Evolutionary conservation across 1,140 invertebrate genomes (phyloP), one percentile per base, ranked within the genome.

Genomic region (Penaeus chinensis): DNA sequence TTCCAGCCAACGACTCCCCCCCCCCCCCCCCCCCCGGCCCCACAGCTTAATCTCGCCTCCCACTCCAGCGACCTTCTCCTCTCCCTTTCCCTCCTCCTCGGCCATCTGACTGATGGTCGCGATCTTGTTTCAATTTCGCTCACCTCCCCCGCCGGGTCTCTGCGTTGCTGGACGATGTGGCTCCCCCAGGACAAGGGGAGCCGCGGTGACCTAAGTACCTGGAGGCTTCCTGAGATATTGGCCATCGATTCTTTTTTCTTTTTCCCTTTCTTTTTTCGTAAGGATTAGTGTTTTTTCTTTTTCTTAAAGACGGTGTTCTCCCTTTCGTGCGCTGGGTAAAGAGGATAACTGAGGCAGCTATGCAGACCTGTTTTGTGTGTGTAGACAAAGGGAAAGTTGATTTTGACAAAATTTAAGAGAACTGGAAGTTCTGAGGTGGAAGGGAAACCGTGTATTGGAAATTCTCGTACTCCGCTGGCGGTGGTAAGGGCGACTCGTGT

Each of bases 71-170:
- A 54, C 54, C 11, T 54, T 10, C 82, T 54, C 20, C 24, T 47
- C 60, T 20, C 63, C 65, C 63, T 47, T 47, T 37, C 65, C 82
- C 47, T 66, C 71, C 47, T n/a, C 63, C 37, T 74, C 47, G 69
- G 85, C 82, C 85, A 87, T 87, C 82, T 82, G 85, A 87, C 80
- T 87, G 85, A 87, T 87, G 85, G 81, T 66, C 66, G 66, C 85
- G 66, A 87, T 87, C 85, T 87, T 87, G 85, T 87, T 87, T 87
- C 85, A 87, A 82, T 87, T 87, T 87, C 80, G 77, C 81, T 87
- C 85, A 78, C 79, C 81, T 82, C 85, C n/a, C 82, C 69, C 54
- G 54, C 54, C 54, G 54, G 63, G 20, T 42, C 27, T n/a, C 37
- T 37, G 27, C 71, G 71, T 37, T 74, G 71, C 71, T 32, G 71